Evolutionary conservation across 2,888 invertebrate genomes (phyloP).

Genomic region (Pseudococcus viburni): DNA sequence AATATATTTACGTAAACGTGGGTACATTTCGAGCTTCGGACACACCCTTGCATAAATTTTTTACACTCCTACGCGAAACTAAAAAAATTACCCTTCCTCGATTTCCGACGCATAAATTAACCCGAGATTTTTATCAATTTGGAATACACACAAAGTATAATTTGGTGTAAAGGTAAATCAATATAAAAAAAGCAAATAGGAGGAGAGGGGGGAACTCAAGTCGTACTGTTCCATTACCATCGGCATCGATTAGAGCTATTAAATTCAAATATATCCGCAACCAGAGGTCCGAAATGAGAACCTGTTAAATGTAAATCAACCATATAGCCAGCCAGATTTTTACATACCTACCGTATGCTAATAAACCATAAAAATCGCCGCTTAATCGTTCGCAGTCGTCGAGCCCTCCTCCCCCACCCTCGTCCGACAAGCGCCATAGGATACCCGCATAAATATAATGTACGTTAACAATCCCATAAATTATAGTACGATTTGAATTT

Average conservation of each 20-base stretch:
- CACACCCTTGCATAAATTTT: not conserved
- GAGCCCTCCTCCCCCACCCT: not conserved
- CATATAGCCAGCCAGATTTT: not conserved
- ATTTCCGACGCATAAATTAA: not conserved
- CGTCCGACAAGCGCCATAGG: not conserved
- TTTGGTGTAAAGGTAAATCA: not conserved
- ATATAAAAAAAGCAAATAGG: not conserved
- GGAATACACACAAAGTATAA: not conserved
- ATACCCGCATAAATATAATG: not conserved
- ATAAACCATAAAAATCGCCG: conserved; percentile 7
- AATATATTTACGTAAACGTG: not conserved
- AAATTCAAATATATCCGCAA: not conserved
- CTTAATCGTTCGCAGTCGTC: not conserved
- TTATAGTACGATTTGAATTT: not conserved
- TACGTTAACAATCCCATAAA: not conserved
- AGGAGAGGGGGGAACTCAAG: not conserved
- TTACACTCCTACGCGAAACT: not conserved
- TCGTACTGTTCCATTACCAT: not conserved
- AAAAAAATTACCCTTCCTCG: not conserved
- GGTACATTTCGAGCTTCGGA: not conserved
- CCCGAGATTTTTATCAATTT: not conserved
- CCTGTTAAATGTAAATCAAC: conserved; percentile 1
- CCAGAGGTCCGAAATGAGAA: not conserved
- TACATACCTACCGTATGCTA: not conserved
- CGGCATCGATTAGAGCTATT: not conserved